Conservation (phyloP, 2,888 invertebrate species). For the Ryuthela nishihirai region DNA sequence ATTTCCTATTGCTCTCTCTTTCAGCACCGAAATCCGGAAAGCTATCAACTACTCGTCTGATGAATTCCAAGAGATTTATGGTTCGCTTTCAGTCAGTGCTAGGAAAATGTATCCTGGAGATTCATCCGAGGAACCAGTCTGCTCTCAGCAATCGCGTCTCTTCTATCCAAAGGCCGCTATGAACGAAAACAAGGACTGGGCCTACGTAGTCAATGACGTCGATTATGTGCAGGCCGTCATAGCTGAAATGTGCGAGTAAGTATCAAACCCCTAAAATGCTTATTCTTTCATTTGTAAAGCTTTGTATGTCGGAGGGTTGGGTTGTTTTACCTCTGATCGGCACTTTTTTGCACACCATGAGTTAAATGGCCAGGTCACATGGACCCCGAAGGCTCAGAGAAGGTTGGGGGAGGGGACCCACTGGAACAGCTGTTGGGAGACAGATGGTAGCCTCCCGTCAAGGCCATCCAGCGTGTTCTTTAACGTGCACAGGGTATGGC, state of each 20-base stretch:
- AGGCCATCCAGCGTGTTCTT: no score
- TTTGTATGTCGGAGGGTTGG: no score
- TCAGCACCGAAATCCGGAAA: conserved; percentile 22
- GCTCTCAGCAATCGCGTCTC: conserved; percentile 28
- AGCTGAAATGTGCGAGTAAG: conserved; percentile 42
- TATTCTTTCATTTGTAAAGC: no score
- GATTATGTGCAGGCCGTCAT: conserved; percentile 41
- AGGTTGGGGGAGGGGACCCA: no score
- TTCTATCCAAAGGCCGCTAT: conserved; percentile 41
- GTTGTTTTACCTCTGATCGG: no score
- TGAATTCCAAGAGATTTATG: conserved; percentile 40
- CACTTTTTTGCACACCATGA: no score
- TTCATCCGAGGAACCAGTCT: conserved; percentile 39
- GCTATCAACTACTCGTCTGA: conserved; percentile 22
- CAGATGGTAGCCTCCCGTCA: no score
- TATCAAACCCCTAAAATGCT: background rate
- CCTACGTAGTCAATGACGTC: conserved; percentile 41
- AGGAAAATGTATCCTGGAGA: conserved; percentile 34
- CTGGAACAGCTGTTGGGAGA: no score
- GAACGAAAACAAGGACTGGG: conserved; percentile 42
- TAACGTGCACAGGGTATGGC: no score
- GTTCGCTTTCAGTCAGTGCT: conserved; percentile 34
- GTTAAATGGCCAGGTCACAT: no score
- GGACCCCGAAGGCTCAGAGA: no score
- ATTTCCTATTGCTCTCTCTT: background rate